These are phyloP conservation scores for Whitmania pigra DNA, from an alignment of 1,140 invertebrate genomes.

Conservation along the genomic window DNA sequence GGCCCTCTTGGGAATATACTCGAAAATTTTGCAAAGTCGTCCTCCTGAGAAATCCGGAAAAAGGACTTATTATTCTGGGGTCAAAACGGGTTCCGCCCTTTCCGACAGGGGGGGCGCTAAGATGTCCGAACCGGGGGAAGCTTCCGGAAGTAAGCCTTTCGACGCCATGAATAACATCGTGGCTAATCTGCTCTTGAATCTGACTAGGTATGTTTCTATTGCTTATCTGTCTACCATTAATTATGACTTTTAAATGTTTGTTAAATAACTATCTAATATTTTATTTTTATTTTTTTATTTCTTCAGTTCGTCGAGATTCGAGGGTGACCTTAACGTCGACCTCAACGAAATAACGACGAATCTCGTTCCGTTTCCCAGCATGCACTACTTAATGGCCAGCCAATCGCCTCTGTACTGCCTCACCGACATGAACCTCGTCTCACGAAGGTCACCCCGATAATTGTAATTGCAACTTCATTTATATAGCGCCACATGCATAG, in stretches of 20 bases:
- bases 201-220: constrained; percentile 38
- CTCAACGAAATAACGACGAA: constrained; percentile 46
- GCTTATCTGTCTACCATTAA: not conserved
- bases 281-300: no score
- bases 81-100: no score
- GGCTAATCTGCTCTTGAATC: constrained; percentile 43
- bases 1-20: constrained; percentile 42
- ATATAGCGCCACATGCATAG: no score
- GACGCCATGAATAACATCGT: constrained; percentile 46
- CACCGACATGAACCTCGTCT: constrained; percentile 34
- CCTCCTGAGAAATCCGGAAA: constrained; percentile 34
- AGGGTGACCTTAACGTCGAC: constrained; percentile 43
- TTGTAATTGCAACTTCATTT: no score
- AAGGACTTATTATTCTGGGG: constrained; percentile 26
- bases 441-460: constrained; percentile 29
- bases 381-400: constrained; percentile 43
- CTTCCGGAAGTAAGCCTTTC: constrained; percentile 38
- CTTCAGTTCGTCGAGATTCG: constrained; percentile 39
- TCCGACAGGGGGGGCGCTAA: no score
- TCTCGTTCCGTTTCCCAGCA: constrained; percentile 42
- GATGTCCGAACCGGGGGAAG: no score
- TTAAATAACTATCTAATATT: not conserved
- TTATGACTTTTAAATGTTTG: no score
- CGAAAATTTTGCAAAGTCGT: constrained; percentile 35
- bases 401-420: constrained; percentile 39